Evolutionary conservation across 2,888 invertebrate species (phyloP).

Genomic region (Steromphala cineraria): DNA sequence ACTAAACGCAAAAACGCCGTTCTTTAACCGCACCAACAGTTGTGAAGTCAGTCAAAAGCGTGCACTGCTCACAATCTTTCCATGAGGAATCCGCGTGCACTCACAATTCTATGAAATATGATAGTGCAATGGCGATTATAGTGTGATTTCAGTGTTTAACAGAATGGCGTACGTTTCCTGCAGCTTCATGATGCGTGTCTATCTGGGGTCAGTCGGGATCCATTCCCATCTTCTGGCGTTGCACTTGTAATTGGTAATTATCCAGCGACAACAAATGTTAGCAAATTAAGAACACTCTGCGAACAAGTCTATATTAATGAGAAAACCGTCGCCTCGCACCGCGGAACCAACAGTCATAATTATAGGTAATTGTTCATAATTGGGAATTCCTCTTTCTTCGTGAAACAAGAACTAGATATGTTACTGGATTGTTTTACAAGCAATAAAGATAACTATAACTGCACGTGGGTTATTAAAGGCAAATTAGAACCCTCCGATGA

Average conservation of each 20-base stretch:
- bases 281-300: slow-evolving; percentile 4
- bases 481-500: background rate
- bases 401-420: background rate
- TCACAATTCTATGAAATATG: slow-evolving; percentile 8
- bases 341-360: background rate
- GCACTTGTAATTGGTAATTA: background rate
- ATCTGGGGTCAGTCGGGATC: background rate
- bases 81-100: background rate
- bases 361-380: background rate
- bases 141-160: background rate
- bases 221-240: background rate
- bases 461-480: background rate
- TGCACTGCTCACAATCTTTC: background rate
- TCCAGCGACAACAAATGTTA: slow-evolving; percentile 1
- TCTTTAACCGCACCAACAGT: background rate
- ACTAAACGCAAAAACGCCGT: slow-evolving; percentile 8
- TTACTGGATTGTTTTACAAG: slow-evolving; percentile 1
- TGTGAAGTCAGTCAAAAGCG: background rate
- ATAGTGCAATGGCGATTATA: background rate
- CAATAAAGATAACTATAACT: background rate
- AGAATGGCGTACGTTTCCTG: background rate
- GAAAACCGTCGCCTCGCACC: background rate
- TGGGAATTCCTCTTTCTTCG: background rate
- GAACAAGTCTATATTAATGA: background rate
- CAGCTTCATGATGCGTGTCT: background rate